A percentile compares a stretch with the other conserved stretches of the same genome.
These are phyloP conservation scores for Spondyliosoma cantharus DNA, from an alignment of 2,797 vertebrate genomes.

Conservation along the genomic window DNA sequence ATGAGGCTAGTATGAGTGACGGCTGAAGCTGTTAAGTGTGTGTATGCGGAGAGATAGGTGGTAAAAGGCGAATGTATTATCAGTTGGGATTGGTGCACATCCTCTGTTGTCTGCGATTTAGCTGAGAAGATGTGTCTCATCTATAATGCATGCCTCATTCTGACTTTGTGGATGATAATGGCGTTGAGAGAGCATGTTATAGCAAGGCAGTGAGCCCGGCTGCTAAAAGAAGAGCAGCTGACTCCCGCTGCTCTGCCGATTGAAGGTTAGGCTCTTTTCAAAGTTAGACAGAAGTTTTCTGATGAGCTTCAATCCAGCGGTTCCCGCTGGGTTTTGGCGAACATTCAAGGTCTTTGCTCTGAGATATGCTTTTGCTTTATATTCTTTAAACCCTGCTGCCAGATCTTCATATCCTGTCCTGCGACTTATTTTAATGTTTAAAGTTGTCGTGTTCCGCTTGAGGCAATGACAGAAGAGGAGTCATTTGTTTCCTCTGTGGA, in stretches of 20 bases:
- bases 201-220: conserved; percentile 1
- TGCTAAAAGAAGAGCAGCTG: neutral
- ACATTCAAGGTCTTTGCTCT: conserved; percentile 11
- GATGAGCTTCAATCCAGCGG: conserved; percentile 16
- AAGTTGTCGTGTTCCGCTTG: conserved; percentile 36
- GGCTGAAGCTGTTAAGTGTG: conserved; percentile 7
- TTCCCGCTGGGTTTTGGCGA: conserved; percentile 16
- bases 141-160: conserved; percentile 73
- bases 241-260: conserved; percentile 19
- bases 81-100: conserved; percentile 31
- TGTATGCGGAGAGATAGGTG: conserved; percentile 28
- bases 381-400: conserved; percentile 14
- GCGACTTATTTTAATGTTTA: conserved; percentile 17
- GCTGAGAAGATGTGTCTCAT: conserved; percentile 68
- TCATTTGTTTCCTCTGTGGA: conserved; percentile 1
- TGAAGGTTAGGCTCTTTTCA: conserved; percentile 31
- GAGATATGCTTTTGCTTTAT: conserved; percentile 29
- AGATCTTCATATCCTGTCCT: neutral
- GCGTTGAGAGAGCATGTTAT: conserved; percentile 41
- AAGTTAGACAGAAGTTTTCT: conserved; percentile 31
- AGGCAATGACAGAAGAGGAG: conserved; percentile 6
- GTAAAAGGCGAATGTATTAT: conserved; percentile 39
- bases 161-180: conserved; percentile 75
- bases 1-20: conserved; percentile 54
- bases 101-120: conserved; percentile 57